These are phyloP conservation scores for Cebus imitator DNA, from an alignment of 2,113 vertebrate genomes.

Conservation along the genomic window DNA sequence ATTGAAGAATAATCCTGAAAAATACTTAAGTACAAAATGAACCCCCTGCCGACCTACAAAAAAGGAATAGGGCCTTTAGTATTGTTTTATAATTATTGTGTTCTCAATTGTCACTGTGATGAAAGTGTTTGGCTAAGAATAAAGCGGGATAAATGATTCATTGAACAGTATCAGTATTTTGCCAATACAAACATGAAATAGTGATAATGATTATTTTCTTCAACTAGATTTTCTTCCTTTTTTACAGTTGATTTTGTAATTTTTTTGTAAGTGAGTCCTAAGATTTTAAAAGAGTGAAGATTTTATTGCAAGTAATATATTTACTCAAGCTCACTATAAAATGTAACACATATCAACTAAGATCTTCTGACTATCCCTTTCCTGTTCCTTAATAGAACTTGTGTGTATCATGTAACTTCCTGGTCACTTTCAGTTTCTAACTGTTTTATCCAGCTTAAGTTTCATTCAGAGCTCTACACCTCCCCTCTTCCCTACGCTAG, in stretches of 20 bases:
- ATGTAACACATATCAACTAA: not conserved
- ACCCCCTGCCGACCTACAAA: not conserved
- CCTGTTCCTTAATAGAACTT: not conserved
- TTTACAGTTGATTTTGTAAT: not conserved
- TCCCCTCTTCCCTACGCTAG: not conserved
- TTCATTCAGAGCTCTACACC: not conserved
- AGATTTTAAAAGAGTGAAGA: not conserved
- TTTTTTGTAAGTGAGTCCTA: not conserved
- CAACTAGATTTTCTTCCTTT: not conserved
- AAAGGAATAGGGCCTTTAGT: not conserved
- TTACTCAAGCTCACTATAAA: not conserved
- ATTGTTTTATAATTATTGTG: not conserved
- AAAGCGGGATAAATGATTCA: not conserved
- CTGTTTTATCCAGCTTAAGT: not conserved
- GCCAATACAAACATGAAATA: not conserved
- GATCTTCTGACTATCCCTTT: not conserved
- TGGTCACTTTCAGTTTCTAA: not conserved
- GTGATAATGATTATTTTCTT: not conserved
- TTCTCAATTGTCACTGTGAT: not conserved
- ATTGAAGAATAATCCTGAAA: not conserved
- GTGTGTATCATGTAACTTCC: not conserved
- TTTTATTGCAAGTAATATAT: not conserved
- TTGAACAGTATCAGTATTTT: not conserved
- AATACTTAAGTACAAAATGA: not conserved
- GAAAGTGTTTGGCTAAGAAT: not conserved